phyloP scores from a whole-genome alignment of 2,113 vertebrate species.

The Thunnus thynnus region DNA sequence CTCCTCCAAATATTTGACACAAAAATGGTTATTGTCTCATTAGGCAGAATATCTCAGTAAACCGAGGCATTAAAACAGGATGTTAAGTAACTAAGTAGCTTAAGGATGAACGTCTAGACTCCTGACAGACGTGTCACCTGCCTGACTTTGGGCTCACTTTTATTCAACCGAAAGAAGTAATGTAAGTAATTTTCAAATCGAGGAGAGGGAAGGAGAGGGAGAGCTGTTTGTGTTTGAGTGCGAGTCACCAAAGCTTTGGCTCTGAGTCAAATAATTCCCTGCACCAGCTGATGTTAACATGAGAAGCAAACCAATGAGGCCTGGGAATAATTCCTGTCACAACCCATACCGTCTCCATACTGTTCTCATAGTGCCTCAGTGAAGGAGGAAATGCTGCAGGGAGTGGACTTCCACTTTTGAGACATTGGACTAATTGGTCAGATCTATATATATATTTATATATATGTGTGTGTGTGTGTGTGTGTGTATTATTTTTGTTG shows the following conservation, averaged over 20 bases:
- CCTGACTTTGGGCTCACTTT: slow-evolving; percentile 1
- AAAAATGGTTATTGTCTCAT: slow-evolving; percentile 19
- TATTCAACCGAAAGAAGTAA: background rate
- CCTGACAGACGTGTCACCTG: slow-evolving; percentile 18
- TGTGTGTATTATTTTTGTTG: background rate
- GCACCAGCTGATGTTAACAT: slow-evolving; percentile 39
- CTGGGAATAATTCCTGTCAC: slow-evolving; percentile 33
- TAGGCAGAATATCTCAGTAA: background rate
- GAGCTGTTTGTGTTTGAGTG: slow-evolving; percentile 11
- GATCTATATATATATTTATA: background rate
- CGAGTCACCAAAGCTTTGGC: slow-evolving; percentile 16
- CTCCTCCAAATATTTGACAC: slow-evolving; percentile 1
- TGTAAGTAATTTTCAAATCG: background rate
- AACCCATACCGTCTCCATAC: background rate
- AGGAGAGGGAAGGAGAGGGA: background rate
- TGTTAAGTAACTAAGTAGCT: slow-evolving; percentile 11
- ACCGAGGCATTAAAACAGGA: background rate
- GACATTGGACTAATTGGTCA: background rate
- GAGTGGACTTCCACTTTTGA: background rate
- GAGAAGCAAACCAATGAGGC: slow-evolving; percentile 42
- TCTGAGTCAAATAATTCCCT: slow-evolving; percentile 25
- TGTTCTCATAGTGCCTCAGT: background rate
- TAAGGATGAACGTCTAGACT: slow-evolving; percentile 18
- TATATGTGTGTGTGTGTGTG: background rate
- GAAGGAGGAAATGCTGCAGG: background rate